phyloP scores from a whole-genome alignment of 2,113 vertebrate genomes.

The Crocuta crocuta region DNA sequence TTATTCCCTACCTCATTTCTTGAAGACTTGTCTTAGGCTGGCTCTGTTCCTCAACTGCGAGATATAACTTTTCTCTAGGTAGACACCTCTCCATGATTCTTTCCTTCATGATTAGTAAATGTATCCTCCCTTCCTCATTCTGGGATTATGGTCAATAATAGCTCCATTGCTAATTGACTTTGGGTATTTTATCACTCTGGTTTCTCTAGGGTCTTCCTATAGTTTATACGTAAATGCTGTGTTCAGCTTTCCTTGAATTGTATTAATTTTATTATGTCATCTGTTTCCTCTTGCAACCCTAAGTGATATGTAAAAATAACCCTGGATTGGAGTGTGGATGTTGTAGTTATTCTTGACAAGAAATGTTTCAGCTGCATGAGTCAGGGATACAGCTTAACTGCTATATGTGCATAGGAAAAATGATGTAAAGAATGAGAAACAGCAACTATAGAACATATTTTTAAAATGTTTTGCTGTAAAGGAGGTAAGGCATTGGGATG shows the following conservation, averaged over 20 bases:
- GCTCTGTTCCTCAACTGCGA: background rate
- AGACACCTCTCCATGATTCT: background rate
- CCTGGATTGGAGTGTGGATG: background rate
- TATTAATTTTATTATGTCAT: background rate
- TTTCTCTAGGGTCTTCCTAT: background rate
- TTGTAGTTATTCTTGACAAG: background rate
- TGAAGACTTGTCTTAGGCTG: background rate
- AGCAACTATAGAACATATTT: background rate
- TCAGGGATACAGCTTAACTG: accelerated
- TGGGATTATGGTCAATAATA: background rate
- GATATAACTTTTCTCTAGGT: background rate
- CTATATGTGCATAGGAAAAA: background rate
- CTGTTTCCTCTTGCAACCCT: background rate
- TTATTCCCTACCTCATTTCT: background rate
- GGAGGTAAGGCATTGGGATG: accelerated
- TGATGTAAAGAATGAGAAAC: background rate
- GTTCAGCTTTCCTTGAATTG: background rate
- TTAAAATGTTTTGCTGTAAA: background rate
- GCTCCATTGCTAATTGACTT: background rate
- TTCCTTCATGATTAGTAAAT: background rate
- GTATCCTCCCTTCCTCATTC: background rate
- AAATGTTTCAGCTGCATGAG: background rate
- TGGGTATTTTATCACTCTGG: background rate
- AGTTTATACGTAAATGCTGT: background rate
- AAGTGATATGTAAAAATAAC: background rate